Conservation (phyloP, 2,797 vertebrate genomes). For the Amphiprion clarkii region DNA sequence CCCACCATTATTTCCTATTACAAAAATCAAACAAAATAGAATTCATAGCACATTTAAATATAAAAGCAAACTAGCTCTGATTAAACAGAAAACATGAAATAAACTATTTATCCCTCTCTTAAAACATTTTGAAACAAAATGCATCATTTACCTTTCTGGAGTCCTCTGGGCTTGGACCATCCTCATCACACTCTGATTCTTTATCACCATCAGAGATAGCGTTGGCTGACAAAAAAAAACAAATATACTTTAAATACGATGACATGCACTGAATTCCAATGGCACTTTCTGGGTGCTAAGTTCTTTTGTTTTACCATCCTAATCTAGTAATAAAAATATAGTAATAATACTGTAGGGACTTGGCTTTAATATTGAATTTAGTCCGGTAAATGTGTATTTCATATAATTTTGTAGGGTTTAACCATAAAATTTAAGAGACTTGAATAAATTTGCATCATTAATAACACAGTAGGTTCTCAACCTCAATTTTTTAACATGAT, state of each 20-base stretch:
- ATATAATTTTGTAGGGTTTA: too few relatives aligned
- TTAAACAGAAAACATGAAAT: not conserved
- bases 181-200: slow-evolving; percentile 95
- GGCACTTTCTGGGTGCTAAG: too few relatives aligned
- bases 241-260: slow-evolving; percentile 8
- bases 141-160: slow-evolving; percentile 90
- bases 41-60: not conserved
- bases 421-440: too few relatives aligned
- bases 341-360: too few relatives aligned
- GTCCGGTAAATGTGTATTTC: too few relatives aligned
- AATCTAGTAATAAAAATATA: too few relatives aligned
- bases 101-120: not conserved
- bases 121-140: slow-evolving; percentile 6
- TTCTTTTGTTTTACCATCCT: too few relatives aligned
- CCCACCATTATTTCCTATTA: slow-evolving; percentile 98
- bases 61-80: not conserved
- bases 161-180: slow-evolving; percentile 93
- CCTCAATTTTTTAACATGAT: too few relatives aligned
- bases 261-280: not conserved
- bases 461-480: too few relatives aligned
- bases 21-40: slow-evolving; percentile 16
- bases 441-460: too few relatives aligned
- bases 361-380: too few relatives aligned
- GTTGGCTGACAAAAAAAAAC: slow-evolving; percentile 87
- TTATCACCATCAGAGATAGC: slow-evolving; percentile 95